phyloP scores from a whole-genome alignment of 92 coral and sea anemone genomes.

The Zoanthus solanderi region DNA sequence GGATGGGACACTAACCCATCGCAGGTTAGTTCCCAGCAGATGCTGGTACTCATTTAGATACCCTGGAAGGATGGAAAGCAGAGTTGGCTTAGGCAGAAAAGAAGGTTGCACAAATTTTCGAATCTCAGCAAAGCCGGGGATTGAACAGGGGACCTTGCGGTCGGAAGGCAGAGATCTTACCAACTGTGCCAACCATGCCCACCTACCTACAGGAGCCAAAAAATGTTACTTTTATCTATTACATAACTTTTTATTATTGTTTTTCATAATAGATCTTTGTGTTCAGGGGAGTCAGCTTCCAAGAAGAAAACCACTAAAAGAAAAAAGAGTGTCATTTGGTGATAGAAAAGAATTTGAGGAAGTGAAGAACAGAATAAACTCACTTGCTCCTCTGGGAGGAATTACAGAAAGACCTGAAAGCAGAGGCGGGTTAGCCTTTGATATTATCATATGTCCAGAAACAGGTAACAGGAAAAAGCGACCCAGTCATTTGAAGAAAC shows the following conservation, averaged over 20 bases:
- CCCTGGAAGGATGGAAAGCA: too few relatives aligned
- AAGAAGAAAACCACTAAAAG: conserved; percentile 81
- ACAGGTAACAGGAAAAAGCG: conserved; percentile 92
- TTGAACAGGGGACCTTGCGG: too few relatives aligned
- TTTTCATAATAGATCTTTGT: conserved; percentile 65
- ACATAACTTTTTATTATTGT: not conserved
- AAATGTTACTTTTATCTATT: not conserved
- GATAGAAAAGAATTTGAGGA: conserved; percentile 76
- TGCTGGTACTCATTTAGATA: too few relatives aligned
- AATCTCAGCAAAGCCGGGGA: too few relatives aligned
- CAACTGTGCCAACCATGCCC: too few relatives aligned
- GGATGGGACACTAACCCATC: too few relatives aligned
- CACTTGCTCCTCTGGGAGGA: conserved; percentile 72
- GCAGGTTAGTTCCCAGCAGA: too few relatives aligned
- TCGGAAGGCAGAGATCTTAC: too few relatives aligned
- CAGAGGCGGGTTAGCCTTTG: conserved; percentile 92
- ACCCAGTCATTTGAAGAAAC: conserved; percentile 75
- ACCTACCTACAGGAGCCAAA: too few relatives aligned
- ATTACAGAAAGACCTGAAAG: conserved; percentile 88
- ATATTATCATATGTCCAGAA: conserved; percentile 82
- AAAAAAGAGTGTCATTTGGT: conserved; percentile 76
- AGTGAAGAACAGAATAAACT: conserved; percentile 69
- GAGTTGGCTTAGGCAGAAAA: too few relatives aligned
- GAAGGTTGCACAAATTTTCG: too few relatives aligned
- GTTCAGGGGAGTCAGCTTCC: conserved; percentile 77